A percentile compares a stretch with the other conserved stretches of the same genome.
phyloP scores from a whole-genome alignment of 2,113 vertebrate species.

The Myiopsitta monachus region DNA sequence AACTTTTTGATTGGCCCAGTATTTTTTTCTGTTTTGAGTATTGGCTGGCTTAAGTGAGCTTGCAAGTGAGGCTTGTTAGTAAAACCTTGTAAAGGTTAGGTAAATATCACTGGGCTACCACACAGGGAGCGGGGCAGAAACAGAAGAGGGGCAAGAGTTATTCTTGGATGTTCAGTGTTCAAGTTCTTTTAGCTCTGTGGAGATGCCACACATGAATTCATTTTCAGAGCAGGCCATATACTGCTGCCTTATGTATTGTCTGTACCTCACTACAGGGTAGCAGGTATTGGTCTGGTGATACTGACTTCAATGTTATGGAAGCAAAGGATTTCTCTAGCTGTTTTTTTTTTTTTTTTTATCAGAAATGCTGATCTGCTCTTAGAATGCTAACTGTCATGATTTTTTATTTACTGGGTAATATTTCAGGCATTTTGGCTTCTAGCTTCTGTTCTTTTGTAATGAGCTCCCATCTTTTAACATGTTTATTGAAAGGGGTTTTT shows the following conservation, averaged over 20 bases:
- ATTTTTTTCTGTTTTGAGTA: neutral
- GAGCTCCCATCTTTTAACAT: neutral
- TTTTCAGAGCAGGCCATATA: neutral
- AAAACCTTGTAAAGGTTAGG: neutral
- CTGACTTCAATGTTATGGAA: neutral
- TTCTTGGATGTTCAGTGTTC: neutral
- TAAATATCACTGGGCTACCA: neutral
- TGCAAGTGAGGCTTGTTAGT: neutral
- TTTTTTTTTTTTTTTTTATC: neutral
- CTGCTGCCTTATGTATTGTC: accelerated
- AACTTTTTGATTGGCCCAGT: neutral
- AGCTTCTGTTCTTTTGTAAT: neutral
- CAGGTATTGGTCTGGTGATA: neutral
- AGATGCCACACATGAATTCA: accelerated
- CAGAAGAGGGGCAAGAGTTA: neutral
- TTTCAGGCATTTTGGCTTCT: neutral
- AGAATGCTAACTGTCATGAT: neutral
- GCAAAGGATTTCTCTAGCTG: neutral
- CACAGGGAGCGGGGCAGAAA: neutral
- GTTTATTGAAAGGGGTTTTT: neutral
- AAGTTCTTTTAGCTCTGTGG: neutral
- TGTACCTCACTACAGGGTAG: neutral
- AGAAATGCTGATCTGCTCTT: neutral
- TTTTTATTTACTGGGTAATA: neutral
- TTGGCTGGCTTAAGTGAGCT: neutral